These are phyloP conservation scores for Kryphioiulus occultus DNA, from an alignment of 2,888 invertebrate genomes.

Conservation along the genomic window DNA sequence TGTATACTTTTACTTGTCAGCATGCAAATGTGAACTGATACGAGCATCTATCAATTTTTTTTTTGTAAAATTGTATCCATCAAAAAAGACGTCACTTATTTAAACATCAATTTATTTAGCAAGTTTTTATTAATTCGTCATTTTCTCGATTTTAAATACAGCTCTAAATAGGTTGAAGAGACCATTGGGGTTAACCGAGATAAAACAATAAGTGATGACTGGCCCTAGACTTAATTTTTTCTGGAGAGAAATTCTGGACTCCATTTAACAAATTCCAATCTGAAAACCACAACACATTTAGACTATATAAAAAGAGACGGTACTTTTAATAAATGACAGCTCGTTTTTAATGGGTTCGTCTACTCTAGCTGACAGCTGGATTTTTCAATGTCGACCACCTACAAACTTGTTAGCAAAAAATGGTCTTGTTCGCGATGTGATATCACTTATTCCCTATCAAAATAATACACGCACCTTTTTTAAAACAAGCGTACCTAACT, in stretches of 20 bases:
- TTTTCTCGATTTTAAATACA: not conserved
- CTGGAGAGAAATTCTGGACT: not conserved
- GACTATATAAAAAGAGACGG: not conserved
- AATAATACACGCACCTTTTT: not conserved
- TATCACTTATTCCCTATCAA: not conserved
- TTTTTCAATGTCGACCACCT: slow-evolving; percentile 2
- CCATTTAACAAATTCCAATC: not conserved
- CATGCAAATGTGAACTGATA: not conserved
- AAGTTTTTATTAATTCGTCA: not conserved
- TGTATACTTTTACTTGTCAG: not conserved
- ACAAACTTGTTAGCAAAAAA: not conserved
- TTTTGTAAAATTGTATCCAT: too few relatives aligned
- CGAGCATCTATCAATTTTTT: too few relatives aligned
- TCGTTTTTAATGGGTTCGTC: not conserved
- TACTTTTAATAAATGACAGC: not conserved
- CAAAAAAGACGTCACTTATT: not conserved
- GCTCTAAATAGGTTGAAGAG: not conserved
- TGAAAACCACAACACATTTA: not conserved
- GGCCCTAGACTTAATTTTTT: not conserved
- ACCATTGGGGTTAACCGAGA: too few relatives aligned
- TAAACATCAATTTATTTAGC: not conserved
- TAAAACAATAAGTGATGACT: not conserved
- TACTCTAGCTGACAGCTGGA: not conserved
- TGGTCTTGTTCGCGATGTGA: not conserved
- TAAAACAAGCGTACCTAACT: not conserved